These are phyloP conservation scores for Tricholaema leucomelas DNA, from an alignment of 2,113 vertebrate genomes.

Conservation along the genomic window DNA sequence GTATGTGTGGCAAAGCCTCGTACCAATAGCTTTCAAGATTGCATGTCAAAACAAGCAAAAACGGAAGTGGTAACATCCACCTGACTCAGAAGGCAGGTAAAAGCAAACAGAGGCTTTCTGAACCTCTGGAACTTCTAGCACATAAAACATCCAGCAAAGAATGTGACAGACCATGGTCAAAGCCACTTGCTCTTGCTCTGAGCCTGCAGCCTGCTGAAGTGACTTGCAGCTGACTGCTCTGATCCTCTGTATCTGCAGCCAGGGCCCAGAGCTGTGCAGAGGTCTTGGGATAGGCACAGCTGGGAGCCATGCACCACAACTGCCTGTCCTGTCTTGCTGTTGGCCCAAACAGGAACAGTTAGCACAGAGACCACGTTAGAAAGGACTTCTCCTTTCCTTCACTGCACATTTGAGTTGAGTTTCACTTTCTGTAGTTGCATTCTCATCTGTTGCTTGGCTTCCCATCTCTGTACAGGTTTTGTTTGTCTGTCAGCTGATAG, in stretches of 20 bases:
- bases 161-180: not conserved
- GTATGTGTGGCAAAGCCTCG: fast-evolving
- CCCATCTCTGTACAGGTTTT: not conserved
- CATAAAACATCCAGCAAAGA: not conserved
- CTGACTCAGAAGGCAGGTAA: not conserved
- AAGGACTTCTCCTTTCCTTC: not conserved
- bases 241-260: fast-evolving
- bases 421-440: not conserved
- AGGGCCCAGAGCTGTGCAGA: too few species aligned
- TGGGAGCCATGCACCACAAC: fast-evolving
- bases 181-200: not conserved
- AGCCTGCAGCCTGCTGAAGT: not conserved
- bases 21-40: not conserved
- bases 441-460: not conserved
- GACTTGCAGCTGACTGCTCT: not conserved
- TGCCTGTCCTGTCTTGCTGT: fast-evolving
- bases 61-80: not conserved
- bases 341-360: not conserved
- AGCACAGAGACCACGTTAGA: not conserved
- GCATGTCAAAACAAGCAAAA: not conserved
- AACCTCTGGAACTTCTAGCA: not conserved
- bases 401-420: not conserved
- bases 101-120: not conserved
- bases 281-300: fast-evolving
- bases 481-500: not conserved